Evolutionary conservation across 2,797 vertebrate species (phyloP).

Genomic region (Geotrypetes seraphini): DNA sequence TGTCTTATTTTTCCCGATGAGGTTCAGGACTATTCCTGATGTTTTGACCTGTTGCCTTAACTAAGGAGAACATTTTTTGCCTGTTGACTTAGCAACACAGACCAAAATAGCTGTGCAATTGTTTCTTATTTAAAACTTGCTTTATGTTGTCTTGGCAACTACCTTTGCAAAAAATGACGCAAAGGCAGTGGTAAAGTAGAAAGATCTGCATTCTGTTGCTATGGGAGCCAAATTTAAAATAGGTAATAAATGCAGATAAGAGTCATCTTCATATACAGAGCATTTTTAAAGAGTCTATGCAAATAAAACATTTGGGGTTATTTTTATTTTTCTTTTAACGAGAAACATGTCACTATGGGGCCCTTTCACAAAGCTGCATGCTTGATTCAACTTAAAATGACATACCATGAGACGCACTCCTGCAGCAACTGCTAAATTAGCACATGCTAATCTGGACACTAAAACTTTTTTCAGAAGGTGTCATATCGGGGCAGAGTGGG

Average conservation of each 20-base stretch:
- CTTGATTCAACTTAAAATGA: too few relatives aligned
- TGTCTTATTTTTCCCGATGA: neutral
- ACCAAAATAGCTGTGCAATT: conserved; percentile 33
- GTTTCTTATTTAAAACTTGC: conserved; percentile 25
- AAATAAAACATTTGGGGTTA: rapidly evolving
- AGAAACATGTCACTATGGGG: too few relatives aligned
- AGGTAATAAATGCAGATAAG: conserved; percentile 40
- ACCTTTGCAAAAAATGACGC: conserved; percentile 34
- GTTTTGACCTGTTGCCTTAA: conserved; percentile 15
- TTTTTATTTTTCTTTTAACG: too few relatives aligned
- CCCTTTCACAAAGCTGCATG: too few relatives aligned
- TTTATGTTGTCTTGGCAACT: conserved; percentile 20
- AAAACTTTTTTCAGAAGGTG: too few relatives aligned
- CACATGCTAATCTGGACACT: too few relatives aligned
- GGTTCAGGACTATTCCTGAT: conserved; percentile 5
- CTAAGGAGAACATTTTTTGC: conserved; percentile 8
- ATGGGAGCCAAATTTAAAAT: conserved; percentile 56
- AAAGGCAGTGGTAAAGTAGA: conserved; percentile 28
- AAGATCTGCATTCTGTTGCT: conserved; percentile 44
- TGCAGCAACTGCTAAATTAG: too few relatives aligned
- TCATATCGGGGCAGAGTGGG: too few relatives aligned
- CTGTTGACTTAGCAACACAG: conserved; percentile 6
- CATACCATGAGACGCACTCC: too few relatives aligned
- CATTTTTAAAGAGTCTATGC: too few relatives aligned
- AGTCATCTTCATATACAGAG: conserved; percentile 11